Percentiles rank a stretch among this genome's conserved stretches.
Conservation (phyloP, 2,888 invertebrate species). For the Cloeon dipterum region DNA sequence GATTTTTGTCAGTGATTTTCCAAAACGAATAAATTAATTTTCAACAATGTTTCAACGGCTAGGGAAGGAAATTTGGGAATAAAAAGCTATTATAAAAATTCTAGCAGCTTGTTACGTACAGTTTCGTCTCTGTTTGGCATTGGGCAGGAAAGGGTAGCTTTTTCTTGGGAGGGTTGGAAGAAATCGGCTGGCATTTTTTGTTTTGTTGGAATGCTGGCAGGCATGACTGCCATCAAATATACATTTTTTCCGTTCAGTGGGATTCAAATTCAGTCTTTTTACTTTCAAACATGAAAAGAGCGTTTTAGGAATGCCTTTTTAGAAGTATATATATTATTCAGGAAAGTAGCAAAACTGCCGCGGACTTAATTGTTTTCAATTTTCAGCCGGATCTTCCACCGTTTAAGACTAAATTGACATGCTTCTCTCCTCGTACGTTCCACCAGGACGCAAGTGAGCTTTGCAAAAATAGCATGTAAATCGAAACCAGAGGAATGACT, state of each 20-base stretch:
- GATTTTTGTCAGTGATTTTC: no score
- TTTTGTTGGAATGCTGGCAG: no score
- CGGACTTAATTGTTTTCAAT: no score
- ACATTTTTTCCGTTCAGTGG: background rate
- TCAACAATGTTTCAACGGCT: no score
- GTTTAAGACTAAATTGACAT: background rate
- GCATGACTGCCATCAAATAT: background rate
- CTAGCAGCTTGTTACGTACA: background rate
- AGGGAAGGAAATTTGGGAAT: no score
- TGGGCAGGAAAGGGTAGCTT: background rate
- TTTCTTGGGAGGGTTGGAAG: background rate
- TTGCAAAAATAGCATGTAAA: background rate
- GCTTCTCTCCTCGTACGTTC: background rate
- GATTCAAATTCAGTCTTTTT: conserved; percentile 2
- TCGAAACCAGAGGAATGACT: conserved; percentile 4
- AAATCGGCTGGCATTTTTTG: background rate
- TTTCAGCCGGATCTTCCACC: background rate
- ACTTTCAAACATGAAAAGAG: no score
- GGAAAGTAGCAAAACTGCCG: no score
- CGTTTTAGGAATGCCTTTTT: no score
- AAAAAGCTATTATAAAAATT: background rate
- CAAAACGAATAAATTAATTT: no score
- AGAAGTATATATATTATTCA: no score
- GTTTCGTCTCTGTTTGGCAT: background rate
- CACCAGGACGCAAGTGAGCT: background rate